Base-by-base conservation (phyloP, 2,797 vertebrate species). In the Anguilla pacifica region DNA sequence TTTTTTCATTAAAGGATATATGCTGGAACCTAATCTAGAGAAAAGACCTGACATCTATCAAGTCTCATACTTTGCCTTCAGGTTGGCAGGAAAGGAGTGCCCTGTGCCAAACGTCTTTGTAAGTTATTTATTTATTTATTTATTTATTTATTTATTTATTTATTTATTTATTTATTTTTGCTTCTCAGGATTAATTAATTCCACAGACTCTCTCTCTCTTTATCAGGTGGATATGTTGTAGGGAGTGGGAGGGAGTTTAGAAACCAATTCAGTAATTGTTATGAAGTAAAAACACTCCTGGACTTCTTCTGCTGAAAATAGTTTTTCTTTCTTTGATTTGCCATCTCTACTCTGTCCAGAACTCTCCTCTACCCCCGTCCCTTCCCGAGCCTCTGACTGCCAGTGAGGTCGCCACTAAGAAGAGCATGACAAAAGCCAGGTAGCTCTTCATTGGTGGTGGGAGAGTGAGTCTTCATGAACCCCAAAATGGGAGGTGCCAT, bases 341-440 rank as follows among this genome's bases (percentile, higher is more conserved):
- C 3, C 28, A 5, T 59, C 77, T 59, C 13, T 31, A 13, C 55
- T 70, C 25, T 85, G 89, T 86, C 39, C 94, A 99, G 99, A 98
- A 94, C 94, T 97, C 98, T 93, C 92, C 96, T 92, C 92, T 99
- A 91, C 98, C 98, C 81, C 96, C 97, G 79, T 90, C 96, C 79
- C 97, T 99, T 89, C 99, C 99, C 86, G 98, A 99, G 91, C 98
- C 99, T 49, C 94, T 99, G 91, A 99, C 97, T n/a, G 97, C 97
- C 90, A 98, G 97, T 89, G 98, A 99, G 92, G 97, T 98, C 49
- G 98, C 98, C 95, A 97, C 98, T 91, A 98, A 95, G 94, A 99
- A 97, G 94, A 99, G 96, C 93, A 96, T 98, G 96, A 98, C 97
- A 25, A 99, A 99, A 97, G 97, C 99, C 93, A 98, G 98, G 99